Base-by-base conservation (phyloP, 2,113 vertebrate species). In the Aphyosemion australe region DNA sequence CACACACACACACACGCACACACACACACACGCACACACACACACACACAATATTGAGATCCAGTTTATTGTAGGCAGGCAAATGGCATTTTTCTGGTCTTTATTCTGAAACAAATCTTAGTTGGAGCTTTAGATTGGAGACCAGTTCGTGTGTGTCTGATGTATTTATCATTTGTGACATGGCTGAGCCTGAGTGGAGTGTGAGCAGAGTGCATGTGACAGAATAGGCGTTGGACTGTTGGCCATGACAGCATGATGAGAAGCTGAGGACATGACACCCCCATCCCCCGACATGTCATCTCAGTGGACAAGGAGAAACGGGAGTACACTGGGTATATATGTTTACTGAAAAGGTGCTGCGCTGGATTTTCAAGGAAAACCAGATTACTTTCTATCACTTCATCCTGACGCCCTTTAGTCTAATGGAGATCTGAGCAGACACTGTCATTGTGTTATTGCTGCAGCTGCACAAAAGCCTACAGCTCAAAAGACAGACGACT, bases 141-240 rank as follows among this genome's bases (percentile, higher is more conserved):
- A n/a, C n/a, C n/a, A n/a, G n/a, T n/a, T 32, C 32, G 46, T 20
- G 48, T n/a, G 57, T 56, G 20, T 56, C 91, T 90, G 91, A 94
- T 94, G 95, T 48, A 90, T 95, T 94, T 90, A 93, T 93, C 92
- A 87, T 91, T 95, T 95, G 94, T 98, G 88, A 89, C 84, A 85
- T 70, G 74, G 53, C 66, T 54, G 68, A 65, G 75, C 75, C 82
- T 79, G 82, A 82, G 69, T 74, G 65, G 80, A 87, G 72, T 74
- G 78, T 88, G 86, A 90, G 81, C 86, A 88, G 86, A 90, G 84
- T 87, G 86, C 83, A 90, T 88, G 86, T 88, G 88, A 88, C 86
- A 90, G 88, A 83, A 67, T 61, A 85, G 70, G 83, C 70, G 51
- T 78, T 69, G 88, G 65, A 85, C 75, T 78, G 81, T 83, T 87